Evolutionary conservation across 2,113 vertebrate species (phyloP).

Genomic region (Loxodonta africana): DNA sequence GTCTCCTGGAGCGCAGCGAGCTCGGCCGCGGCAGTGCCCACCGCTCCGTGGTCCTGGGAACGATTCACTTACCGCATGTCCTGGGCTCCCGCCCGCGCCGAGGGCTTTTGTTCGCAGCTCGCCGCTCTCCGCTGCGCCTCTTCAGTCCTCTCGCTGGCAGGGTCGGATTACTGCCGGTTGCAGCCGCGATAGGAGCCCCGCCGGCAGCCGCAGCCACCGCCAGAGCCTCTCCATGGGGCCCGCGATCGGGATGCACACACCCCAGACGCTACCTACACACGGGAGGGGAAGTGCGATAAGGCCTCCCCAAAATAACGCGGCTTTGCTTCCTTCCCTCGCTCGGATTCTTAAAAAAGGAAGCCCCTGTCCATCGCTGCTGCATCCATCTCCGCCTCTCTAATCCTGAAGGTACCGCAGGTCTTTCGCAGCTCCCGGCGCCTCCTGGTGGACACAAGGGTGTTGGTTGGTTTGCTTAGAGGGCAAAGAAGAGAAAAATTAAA

Average conservation of each 20-base stretch:
- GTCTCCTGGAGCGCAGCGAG: background rate
- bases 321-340: conserved; percentile 40
- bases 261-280: conserved; percentile 49
- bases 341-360: conserved; percentile 76
- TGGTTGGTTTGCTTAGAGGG: conserved; percentile 50
- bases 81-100: conserved; percentile 19
- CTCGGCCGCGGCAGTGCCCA: background rate
- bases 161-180: conserved; percentile 74
- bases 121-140: background rate
- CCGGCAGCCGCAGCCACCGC: conserved; percentile 49
- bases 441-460: conserved; percentile 64
- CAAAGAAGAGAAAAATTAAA: background rate
- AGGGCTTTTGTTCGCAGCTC: conserved; percentile 77
- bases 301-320: conserved; percentile 78
- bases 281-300: conserved; percentile 62
- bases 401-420: conserved; percentile 58
- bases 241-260: conserved; percentile 21
- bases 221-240: conserved; percentile 78
- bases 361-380: conserved; percentile 56
- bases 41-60: background rate
- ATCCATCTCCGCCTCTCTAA: conserved; percentile 66
- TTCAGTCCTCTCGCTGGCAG: conserved; percentile 47
- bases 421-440: conserved; percentile 60
- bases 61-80: conserved; percentile 63
- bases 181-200: conserved; percentile 25